Percentiles rank a stretch among this genome's conserved stretches.
These are phyloP conservation scores for Ophion obscuratus DNA, from an alignment of 2,888 invertebrate genomes.

Conservation along the genomic window DNA sequence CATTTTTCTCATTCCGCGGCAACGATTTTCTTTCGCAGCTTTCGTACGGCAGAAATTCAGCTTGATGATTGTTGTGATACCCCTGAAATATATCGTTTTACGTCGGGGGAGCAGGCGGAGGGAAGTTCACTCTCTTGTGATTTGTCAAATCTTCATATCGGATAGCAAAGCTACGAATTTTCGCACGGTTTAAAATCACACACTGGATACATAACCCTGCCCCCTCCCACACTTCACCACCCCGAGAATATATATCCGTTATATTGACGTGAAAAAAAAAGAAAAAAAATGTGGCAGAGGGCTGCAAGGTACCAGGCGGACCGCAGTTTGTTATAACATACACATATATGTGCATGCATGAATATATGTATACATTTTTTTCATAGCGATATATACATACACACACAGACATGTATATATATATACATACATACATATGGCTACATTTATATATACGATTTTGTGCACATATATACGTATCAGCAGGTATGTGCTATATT, in stretches of 20 bases:
- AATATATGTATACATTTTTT: background rate
- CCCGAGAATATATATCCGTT: constrained; percentile 49
- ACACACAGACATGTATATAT: background rate
- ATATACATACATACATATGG: background rate
- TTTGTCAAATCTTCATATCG: constrained; percentile 17
- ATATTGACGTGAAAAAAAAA: constrained; percentile 36
- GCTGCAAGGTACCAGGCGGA: background rate
- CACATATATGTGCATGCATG: background rate
- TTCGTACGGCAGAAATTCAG: background rate
- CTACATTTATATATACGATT: background rate
- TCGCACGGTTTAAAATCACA: constrained; percentile 23
- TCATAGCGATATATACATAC: background rate
- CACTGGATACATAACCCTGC: background rate
- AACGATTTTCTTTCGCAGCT: background rate
- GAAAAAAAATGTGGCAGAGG: constrained; percentile 17
- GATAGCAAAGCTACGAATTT: constrained; percentile 15
- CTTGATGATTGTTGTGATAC: background rate
- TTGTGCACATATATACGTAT: background rate
- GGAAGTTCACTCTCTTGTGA: background rate
- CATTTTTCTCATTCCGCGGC: background rate
- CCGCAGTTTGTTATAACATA: constrained; percentile 19
- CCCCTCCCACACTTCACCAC: background rate
- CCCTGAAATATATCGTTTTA: background rate
- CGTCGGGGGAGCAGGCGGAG: background rate
- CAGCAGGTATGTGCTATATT: background rate